phyloP scores from a whole-genome alignment of 2,113 vertebrate species.

The Phycodurus eques region DNA sequence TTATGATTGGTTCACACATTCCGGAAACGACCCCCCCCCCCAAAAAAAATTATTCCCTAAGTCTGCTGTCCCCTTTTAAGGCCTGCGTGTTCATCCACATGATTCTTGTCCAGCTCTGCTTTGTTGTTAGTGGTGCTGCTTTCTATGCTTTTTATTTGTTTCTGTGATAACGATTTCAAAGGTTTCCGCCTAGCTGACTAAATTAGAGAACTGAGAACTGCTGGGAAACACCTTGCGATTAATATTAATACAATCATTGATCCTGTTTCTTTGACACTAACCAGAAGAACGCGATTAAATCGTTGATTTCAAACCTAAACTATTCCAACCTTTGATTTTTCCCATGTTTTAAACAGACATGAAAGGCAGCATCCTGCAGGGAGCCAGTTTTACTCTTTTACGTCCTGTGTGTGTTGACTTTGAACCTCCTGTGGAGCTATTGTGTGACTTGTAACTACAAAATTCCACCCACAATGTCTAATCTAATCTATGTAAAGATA shows the following conservation, averaged over 20 bases:
- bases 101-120: neutral
- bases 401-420: constrained; percentile 23
- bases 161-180: neutral
- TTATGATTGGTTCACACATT: neutral
- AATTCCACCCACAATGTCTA: neutral
- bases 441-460: constrained; percentile 35
- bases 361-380: constrained; percentile 26
- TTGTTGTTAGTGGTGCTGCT: neutral
- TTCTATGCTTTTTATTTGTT: neutral
- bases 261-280: neutral
- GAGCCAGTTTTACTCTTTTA: neutral
- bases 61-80: neutral
- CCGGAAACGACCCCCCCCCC: neutral
- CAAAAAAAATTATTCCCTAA: neutral
- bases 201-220: neutral
- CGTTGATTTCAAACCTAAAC: neutral
- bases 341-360: neutral
- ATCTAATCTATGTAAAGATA: neutral
- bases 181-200: neutral
- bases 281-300: neutral
- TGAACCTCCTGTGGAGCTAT: constrained; percentile 14
- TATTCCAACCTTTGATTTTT: constrained; percentile 13
- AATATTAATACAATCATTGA: neutral
- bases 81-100: neutral
- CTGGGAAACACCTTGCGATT: neutral